phyloP scores from a whole-genome alignment of 1,140 invertebrate species.

The Bombus waltoni region DNA sequence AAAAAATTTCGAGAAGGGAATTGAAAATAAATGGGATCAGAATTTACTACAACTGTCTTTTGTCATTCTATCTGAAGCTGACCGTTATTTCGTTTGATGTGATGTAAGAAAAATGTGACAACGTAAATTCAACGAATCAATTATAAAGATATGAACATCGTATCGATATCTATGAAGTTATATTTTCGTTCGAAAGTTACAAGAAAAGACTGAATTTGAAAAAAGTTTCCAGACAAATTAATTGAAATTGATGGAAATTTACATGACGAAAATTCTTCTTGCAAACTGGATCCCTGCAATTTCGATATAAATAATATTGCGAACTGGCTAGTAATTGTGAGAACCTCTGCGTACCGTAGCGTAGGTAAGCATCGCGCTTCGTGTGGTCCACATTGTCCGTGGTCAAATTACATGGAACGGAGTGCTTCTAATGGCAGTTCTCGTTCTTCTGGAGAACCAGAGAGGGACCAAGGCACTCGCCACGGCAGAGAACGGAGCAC shows the following conservation, averaged over 20 bases:
- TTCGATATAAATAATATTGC: background rate
- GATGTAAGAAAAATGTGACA: too few relatives aligned
- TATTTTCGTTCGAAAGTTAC: too few relatives aligned
- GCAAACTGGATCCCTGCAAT: background rate
- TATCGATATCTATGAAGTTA: too few relatives aligned
- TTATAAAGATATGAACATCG: too few relatives aligned
- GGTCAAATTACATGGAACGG: constrained; percentile 80
- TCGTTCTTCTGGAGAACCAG: constrained; percentile 70
- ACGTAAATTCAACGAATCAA: too few relatives aligned
- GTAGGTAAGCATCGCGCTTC: constrained; percentile 71
- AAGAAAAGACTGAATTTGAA: too few relatives aligned
- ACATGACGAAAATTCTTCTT: background rate
- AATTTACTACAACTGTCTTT: too few relatives aligned
- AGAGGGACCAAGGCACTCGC: constrained; percentile 45
- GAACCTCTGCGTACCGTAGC: constrained; percentile 67
- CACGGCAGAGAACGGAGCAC: constrained; percentile 33
- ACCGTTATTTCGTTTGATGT: too few relatives aligned
- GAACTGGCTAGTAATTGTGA: constrained; percentile 45
- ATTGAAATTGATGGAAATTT: background rate
- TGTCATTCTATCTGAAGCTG: too few relatives aligned
- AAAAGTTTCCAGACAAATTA: too few relatives aligned
- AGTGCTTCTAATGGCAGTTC: constrained; percentile 79
- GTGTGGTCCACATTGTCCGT: constrained; percentile 80
- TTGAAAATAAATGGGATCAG: too few relatives aligned
- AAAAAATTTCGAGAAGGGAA: too few relatives aligned